Evolutionary conservation across 2,888 invertebrate genomes (phyloP).

Genomic region (Callimorpha dominula): DNA sequence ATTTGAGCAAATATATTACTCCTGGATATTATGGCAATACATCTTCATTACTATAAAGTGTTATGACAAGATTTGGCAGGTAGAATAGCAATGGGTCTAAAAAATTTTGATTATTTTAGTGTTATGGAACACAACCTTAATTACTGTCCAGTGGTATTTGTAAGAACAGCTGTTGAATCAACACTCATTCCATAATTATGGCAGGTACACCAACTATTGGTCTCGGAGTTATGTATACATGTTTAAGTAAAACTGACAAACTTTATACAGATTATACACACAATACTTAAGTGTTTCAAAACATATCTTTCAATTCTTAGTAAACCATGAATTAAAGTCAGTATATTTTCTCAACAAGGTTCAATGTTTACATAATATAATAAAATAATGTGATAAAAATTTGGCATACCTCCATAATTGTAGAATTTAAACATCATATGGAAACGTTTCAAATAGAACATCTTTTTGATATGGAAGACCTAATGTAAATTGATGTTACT

Average conservation of each 20-base stretch:
- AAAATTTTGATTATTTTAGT: not conserved
- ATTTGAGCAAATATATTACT: too few relatives aligned
- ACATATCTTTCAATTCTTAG: not conserved
- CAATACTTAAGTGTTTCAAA: not conserved
- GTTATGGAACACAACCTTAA: constrained; percentile 1
- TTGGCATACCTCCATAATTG: not conserved
- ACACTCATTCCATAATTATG: not conserved
- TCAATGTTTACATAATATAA: not conserved
- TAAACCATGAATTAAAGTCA: not conserved
- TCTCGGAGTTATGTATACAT: not conserved
- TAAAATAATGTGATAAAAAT: not conserved
- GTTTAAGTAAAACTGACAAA: not conserved
- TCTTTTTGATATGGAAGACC: constrained; percentile 1
- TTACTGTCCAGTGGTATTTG: not conserved
- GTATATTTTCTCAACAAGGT: not conserved
- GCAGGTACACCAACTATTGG: not conserved
- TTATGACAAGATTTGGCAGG: not conserved
- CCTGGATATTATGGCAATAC: too few relatives aligned
- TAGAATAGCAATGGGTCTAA: not conserved
- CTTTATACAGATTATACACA: not conserved
- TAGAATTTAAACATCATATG: not conserved
- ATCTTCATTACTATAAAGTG: not conserved
- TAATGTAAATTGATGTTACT: constrained; percentile 30
- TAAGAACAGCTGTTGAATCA: not conserved
- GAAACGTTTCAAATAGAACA: not conserved